phyloP scores from a whole-genome alignment of 2,888 invertebrate species.

The Drosophila lutescens region DNA sequence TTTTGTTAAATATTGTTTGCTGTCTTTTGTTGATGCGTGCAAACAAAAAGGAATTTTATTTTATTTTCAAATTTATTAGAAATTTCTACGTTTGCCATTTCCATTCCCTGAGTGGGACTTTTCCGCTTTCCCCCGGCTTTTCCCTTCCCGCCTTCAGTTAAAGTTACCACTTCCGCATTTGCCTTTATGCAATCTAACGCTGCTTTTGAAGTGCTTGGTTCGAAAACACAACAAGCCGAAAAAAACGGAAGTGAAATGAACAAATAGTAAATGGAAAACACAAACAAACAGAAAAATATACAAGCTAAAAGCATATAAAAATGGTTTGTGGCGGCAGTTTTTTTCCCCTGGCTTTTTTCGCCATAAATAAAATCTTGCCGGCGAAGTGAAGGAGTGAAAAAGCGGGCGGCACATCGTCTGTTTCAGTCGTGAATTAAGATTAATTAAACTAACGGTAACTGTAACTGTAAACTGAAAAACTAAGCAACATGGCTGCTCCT shows the following conservation, averaged over 20 bases:
- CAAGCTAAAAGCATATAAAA: constrained; percentile 51
- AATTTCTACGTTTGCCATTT: constrained; percentile 36
- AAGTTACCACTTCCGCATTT: constrained; percentile 49
- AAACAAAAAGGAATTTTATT: constrained; percentile 51
- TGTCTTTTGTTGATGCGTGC: constrained; percentile 59
- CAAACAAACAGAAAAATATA: constrained; percentile 20
- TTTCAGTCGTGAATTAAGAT: constrained; percentile 78
- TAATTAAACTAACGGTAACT: constrained; percentile 76
- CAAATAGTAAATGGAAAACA: constrained; percentile 29
- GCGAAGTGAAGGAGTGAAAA: constrained; percentile 64
- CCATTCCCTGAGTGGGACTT: constrained; percentile 16
- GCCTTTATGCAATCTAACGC: constrained; percentile 50
- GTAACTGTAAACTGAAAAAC: constrained; percentile 69
- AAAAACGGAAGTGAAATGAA: constrained; percentile 42
- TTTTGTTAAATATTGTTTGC: constrained; percentile 45
- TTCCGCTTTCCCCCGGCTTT: background rate
- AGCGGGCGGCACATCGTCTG: constrained; percentile 55
- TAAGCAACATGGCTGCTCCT: constrained; percentile 43
- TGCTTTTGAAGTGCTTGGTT: constrained; percentile 59
- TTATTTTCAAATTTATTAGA: constrained; percentile 69
- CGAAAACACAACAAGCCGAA: constrained; percentile 28
- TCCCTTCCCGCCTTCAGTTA: constrained; percentile 1
- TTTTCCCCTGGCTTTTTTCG: constrained; percentile 26
- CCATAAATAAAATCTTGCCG: constrained; percentile 77
- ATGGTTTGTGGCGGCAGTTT: constrained; percentile 29